These are phyloP conservation scores for Megaceryle alcyon DNA, from an alignment of 2,797 vertebrate genomes.

Conservation along the genomic window DNA sequence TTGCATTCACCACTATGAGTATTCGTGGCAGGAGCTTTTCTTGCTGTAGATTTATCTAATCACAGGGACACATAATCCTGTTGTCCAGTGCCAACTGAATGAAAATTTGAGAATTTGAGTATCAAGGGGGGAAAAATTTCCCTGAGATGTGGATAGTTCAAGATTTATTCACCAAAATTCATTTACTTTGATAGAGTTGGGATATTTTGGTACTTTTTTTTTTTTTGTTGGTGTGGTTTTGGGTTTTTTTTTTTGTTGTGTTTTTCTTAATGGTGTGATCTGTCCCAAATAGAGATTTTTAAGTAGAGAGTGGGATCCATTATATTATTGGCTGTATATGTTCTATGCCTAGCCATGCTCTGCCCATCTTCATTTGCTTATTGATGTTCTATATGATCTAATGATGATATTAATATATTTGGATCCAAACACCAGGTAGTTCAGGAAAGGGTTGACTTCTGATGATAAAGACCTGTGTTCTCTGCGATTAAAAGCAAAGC, in stretches of 20 bases:
- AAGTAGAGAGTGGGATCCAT: neutral
- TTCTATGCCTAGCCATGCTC: neutral
- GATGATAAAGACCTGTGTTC: neutral
- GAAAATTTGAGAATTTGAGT: neutral
- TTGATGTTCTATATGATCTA: neutral
- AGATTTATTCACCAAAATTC: neutral
- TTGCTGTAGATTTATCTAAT: neutral
- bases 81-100: neutral
- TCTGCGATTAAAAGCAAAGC: neutral
- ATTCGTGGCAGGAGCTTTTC: neutral
- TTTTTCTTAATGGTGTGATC: neutral
- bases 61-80: neutral
- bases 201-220: neutral
- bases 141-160: neutral
- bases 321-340: neutral
- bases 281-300: neutral
- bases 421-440: neutral
- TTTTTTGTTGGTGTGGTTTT: neutral
- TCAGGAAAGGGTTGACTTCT: neutral
- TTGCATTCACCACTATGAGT: neutral
- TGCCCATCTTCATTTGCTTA: neutral
- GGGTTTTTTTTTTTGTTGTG: no score
- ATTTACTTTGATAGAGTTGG: neutral
- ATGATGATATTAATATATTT: neutral
- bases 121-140: neutral